Percentiles rank a stretch among this genome's conserved stretches.
Evolutionary conservation across 2,797 vertebrate species (phyloP).

Genomic region (Phataginus tricuspis): DNA sequence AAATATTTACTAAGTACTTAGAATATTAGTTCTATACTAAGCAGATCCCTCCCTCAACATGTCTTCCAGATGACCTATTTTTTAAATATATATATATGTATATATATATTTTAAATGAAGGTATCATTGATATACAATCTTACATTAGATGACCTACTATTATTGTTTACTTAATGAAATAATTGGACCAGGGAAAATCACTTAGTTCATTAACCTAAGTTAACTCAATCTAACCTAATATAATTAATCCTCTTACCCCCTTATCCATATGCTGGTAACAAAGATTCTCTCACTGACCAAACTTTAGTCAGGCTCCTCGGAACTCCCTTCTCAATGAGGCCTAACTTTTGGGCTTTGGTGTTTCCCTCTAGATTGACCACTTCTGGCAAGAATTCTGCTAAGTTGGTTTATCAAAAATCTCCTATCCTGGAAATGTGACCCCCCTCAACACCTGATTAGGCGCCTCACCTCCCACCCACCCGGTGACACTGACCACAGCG

Average conservation of each 20-base stretch:
- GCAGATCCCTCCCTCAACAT: not conserved
- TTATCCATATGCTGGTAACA: not conserved
- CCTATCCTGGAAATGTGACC: not conserved
- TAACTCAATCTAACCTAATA: no score
- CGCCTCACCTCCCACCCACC: not conserved
- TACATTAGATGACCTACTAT: not conserved
- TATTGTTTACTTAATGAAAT: not conserved
- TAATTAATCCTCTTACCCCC: not conserved
- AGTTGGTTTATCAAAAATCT: not conserved
- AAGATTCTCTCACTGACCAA: not conserved
- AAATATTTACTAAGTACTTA: constrained; percentile 8
- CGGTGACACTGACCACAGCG: no score
- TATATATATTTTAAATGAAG: no score
- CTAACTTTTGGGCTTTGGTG: not conserved
- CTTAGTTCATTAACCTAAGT: not conserved
- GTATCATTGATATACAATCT: no score
- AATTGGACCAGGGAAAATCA: not conserved
- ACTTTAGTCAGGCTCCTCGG: not conserved
- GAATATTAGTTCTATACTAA: not conserved
- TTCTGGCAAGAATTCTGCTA: not conserved
- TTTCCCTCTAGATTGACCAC: not conserved
- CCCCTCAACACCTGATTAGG: not conserved
- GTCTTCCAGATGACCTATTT: not conserved
- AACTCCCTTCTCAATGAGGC: not conserved
- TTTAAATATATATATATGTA: no score